These are phyloP conservation scores for Aphodius sticticus DNA, from an alignment of 2,888 invertebrate species.

Conservation along the genomic window DNA sequence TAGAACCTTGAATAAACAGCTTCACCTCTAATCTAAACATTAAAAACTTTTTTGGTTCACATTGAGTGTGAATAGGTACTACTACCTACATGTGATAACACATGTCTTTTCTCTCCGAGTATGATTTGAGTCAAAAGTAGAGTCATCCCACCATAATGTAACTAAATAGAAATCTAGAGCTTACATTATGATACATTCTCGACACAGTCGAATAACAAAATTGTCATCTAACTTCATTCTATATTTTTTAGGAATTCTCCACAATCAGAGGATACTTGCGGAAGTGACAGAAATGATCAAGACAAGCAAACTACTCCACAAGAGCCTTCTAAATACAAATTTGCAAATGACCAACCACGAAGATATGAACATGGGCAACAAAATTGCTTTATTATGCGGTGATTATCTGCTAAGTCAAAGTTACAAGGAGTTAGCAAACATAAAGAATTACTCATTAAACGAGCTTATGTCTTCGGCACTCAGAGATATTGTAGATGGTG, in stretches of 20 bases:
- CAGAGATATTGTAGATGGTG: conserved; percentile 86
- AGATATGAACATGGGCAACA: conserved; percentile 93
- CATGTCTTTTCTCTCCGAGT: too few relatives aligned
- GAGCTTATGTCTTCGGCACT: conserved; percentile 88
- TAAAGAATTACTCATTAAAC: conserved; percentile 80
- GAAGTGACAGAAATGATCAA: conserved; percentile 96
- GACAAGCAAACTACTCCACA: conserved; percentile 87
- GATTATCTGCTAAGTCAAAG: conserved; percentile 93
- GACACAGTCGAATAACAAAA: neutral
- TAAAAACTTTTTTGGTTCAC: too few relatives aligned
- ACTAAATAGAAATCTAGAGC: too few relatives aligned
- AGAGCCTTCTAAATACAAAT: conserved; percentile 79
- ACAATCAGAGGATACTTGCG: conserved; percentile 86
- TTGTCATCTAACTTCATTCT: conserved; percentile 70
- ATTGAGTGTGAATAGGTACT: too few relatives aligned
- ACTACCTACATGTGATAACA: too few relatives aligned
- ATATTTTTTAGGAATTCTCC: conserved; percentile 65
- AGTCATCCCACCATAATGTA: too few relatives aligned
- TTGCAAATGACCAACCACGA: conserved; percentile 62
- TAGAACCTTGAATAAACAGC: too few relatives aligned
- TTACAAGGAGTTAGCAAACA: conserved; percentile 82
- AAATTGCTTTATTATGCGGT: conserved; percentile 87
- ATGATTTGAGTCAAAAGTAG: too few relatives aligned
- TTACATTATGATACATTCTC: too few relatives aligned
- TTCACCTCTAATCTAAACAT: too few relatives aligned